Base-by-base conservation (phyloP, 1,140 invertebrate genomes). In the Meloidogyne chitwoodi region DNA sequence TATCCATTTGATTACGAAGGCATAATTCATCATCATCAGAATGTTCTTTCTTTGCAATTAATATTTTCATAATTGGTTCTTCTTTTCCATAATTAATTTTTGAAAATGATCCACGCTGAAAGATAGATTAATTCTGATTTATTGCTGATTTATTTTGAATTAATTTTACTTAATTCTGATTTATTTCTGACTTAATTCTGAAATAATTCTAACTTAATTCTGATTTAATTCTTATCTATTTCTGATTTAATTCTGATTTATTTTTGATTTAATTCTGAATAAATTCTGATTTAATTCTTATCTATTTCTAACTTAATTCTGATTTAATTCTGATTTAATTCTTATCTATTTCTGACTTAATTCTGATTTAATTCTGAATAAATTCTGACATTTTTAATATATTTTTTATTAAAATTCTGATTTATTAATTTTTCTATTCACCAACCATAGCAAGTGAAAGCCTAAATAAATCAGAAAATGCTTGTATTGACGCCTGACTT, bases 401-500 rank as follows among this genome's bases (percentile, higher is more conserved):
- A 31, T 31, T 31, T 31, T 48, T 48, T 19, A 19, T 19, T 19
- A 16, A 19, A 19, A 19, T 48, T 48, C 16, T 48, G 16, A 19
- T 56, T 56, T 31, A 67, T 31, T 29, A 67, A 67, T 27, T 16
- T 41, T 12, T 27, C 27, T 16, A 5, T 5, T 27, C 24, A 76
- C 75, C 24, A 24, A 76, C 75, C 34, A 65, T 75, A 19, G 74
- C 70, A 76, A 78, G 31, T 12, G 72, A 67, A 19, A 78, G n/a
- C 10, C 77, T 38, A 66, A 44, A 77, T n/a, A 78, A 38, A 62
- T 79, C 78, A 44, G 69, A 67, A 66, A 79, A 70, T 26, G 77
- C 31, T 63, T 80, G 91, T 98, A 66, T 98, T 26, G 70, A 38
- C n/a, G 22, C 64, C 26, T 41, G 64, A 62, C 64, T 61, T 73